These are phyloP conservation scores for Sinocyclocheilus rhinocerous DNA, from an alignment of 2,113 vertebrate species.

Conservation along the genomic window DNA sequence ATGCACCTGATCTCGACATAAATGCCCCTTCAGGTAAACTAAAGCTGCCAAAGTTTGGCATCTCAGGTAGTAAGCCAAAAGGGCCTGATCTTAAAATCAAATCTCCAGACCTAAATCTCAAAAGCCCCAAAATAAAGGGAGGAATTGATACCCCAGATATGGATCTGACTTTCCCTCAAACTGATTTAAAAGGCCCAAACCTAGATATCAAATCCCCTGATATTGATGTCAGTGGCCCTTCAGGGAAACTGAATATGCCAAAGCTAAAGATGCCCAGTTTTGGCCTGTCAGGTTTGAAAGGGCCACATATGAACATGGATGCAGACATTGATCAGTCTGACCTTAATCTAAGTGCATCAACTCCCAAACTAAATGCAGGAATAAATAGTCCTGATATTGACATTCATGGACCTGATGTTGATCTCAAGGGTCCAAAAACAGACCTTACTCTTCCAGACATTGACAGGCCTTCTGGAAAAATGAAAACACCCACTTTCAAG, in stretches of 20 bases:
- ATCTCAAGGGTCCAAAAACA: background rate
- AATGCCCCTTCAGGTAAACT: constrained; percentile 5
- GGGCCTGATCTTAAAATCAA: constrained; percentile 55
- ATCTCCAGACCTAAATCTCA: constrained; percentile 48
- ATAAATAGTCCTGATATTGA: constrained; percentile 48
- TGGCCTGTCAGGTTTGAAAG: constrained; percentile 44
- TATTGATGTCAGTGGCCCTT: constrained; percentile 55
- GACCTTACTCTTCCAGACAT: constrained; percentile 57
- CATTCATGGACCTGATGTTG: constrained; percentile 47
- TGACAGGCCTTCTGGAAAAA: constrained; percentile 56
- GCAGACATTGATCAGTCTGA: constrained; percentile 54
- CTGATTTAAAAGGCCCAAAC: constrained; percentile 36
- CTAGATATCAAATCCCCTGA: constrained; percentile 4
- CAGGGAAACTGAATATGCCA: constrained; percentile 53
- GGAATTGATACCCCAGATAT: constrained; percentile 54
- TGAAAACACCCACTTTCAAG: constrained; percentile 58
- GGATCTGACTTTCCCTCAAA: constrained; percentile 54
- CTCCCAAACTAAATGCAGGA: constrained; percentile 46
- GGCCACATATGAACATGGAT: constrained; percentile 57
- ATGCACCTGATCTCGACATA: background rate
- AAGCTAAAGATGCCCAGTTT: constrained; percentile 61
- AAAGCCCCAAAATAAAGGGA: constrained; percentile 64
- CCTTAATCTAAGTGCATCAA: constrained; percentile 14
- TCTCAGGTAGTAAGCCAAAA: constrained; percentile 45
- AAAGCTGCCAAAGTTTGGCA: background rate